These are phyloP conservation scores for Cladopsammia gracilis DNA, from an alignment of 64 coral and sea anemone species.

Conservation along the genomic window DNA sequence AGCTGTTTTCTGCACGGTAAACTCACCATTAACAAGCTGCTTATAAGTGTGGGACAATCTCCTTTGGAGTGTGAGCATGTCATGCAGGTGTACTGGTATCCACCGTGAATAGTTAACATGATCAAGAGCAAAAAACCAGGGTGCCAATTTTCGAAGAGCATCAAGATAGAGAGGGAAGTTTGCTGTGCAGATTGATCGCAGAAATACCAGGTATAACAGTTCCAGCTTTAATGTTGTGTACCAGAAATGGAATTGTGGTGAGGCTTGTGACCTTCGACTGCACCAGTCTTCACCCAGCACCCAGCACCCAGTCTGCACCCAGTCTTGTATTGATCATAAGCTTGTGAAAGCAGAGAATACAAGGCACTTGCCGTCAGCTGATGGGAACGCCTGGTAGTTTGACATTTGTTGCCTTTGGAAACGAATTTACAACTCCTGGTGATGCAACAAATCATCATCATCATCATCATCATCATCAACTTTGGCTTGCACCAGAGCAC, in stretches of 20 bases:
- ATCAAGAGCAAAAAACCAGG: slow-evolving; percentile 65
- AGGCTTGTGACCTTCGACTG: slow-evolving; percentile 5
- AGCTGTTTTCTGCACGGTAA: no score
- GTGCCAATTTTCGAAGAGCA: slow-evolving; percentile 16
- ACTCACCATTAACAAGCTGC: neutral
- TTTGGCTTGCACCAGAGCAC: slow-evolving; percentile 2
- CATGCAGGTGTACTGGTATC: slow-evolving; percentile 36
- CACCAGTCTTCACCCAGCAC: slow-evolving; percentile 38
- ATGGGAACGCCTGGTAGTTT: slow-evolving; percentile 60
- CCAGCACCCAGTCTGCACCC: neutral
- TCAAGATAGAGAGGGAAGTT: slow-evolving; percentile 31
- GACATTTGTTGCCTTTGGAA: slow-evolving; percentile 54
- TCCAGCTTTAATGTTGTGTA: slow-evolving; percentile 45
- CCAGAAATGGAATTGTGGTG: slow-evolving; percentile 61
- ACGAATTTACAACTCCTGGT: slow-evolving; percentile 46
- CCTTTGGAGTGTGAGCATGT: slow-evolving; percentile 32
- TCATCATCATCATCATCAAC: no score
- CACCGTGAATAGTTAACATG: slow-evolving; percentile 55
- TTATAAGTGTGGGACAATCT: neutral
- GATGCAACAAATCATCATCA: no score
- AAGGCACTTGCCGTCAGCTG: slow-evolving; percentile 19
- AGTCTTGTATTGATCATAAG: slow-evolving; percentile 16
- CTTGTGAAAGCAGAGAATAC: neutral
- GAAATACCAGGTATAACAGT: neutral
- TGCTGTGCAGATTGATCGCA: slow-evolving; percentile 5